Evolutionary conservation across 2,888 invertebrate genomes (phyloP).

Genomic region (Caradrina kadenii): DNA sequence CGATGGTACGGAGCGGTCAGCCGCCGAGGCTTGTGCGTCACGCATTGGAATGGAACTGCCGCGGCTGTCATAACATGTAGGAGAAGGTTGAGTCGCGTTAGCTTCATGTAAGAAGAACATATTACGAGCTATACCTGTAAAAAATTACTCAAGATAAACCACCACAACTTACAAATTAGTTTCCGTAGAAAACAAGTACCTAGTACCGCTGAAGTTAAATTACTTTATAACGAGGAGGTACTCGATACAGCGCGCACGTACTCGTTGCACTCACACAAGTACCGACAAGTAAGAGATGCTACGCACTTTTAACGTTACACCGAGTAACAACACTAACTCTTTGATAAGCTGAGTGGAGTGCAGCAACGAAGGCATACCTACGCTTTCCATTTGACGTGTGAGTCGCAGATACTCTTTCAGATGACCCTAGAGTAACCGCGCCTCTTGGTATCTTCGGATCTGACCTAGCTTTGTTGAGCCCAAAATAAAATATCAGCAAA

Average conservation of each 20-base stretch:
- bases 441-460: too few relatives aligned
- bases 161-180: conserved; percentile 12
- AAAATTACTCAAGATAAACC: background rate
- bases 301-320: background rate
- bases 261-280: background rate
- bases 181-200: conserved; percentile 12
- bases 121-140: too few relatives aligned
- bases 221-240: conserved; percentile 23
- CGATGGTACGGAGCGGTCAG: background rate
- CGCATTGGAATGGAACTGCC: conserved; percentile 7
- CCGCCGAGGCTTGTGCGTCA: background rate
- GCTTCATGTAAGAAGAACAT: too few relatives aligned
- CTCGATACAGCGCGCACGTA: conserved; percentile 16
- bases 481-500: too few relatives aligned
- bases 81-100: too few relatives aligned
- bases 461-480: too few relatives aligned
- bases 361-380: too few relatives aligned
- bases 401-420: too few relatives aligned
- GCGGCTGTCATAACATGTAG: background rate
- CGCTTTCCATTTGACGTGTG: too few relatives aligned
- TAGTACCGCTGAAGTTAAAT: conserved; percentile 32
- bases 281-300: too few relatives aligned
- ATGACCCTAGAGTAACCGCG: too few relatives aligned
- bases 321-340: background rate
- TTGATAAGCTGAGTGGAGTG: background rate